A percentile compares a stretch with the other conserved stretches of the same genome.
Evolutionary conservation across 1,140 invertebrate species (phyloP).

Genomic region (Tyrophagus putrescentiae): DNA sequence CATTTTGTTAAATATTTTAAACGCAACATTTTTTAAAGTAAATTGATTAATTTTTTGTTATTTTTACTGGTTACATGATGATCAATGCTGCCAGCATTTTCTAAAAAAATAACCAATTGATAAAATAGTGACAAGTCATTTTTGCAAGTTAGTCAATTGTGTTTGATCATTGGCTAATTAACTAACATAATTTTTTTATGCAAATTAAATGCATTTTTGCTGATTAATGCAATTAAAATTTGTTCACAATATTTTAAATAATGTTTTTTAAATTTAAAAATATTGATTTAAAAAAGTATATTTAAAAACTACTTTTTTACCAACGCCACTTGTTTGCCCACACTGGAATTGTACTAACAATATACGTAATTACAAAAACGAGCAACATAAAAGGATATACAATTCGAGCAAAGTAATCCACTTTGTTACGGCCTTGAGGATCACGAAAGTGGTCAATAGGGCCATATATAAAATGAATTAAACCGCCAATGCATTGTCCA

Average conservation of each 20-base stretch:
- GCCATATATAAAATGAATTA: constrained; percentile 8
- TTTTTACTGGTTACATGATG: too few relatives aligned
- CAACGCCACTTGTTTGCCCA: constrained; percentile 6
- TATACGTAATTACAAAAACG: constrained; percentile 9
- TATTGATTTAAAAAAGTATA: neutral
- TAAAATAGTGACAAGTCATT: too few relatives aligned
- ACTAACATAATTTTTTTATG: too few relatives aligned
- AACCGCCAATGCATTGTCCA: neutral
- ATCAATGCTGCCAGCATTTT: too few relatives aligned
- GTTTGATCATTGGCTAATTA: neutral
- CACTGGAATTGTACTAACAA: neutral
- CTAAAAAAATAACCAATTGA: too few relatives aligned
- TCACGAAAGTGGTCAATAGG: constrained; percentile 7
- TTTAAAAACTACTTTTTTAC: neutral
- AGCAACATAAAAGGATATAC: constrained; percentile 11
- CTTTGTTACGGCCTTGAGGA: constrained; percentile 18
- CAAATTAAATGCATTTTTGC: too few relatives aligned
- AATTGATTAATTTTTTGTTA: too few relatives aligned
- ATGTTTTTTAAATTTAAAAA: constrained; percentile 1
- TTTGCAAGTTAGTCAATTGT: too few relatives aligned
- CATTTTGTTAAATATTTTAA: too few relatives aligned
- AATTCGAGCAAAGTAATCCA: constrained; percentile 17
- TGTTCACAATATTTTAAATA: neutral
- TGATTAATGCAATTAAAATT: too few relatives aligned
- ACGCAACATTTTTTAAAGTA: too few relatives aligned